Evolutionary conservation across 1,140 invertebrate genomes (phyloP).

Genomic region (Globodera rostochiensis): DNA sequence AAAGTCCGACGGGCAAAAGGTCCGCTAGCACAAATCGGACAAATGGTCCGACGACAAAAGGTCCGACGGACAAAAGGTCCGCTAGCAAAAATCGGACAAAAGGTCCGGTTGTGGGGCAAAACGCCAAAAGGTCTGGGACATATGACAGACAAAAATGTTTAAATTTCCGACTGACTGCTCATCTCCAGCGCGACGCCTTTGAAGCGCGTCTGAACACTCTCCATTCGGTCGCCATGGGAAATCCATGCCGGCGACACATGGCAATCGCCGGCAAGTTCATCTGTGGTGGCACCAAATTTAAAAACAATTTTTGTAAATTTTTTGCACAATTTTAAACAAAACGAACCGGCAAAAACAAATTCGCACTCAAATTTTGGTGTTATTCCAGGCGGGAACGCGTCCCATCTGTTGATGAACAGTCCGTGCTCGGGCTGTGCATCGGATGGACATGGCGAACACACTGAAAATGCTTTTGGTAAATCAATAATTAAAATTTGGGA

Average conservation of each 20-base stretch:
- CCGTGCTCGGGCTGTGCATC: conserved; percentile 70
- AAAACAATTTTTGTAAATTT: neutral
- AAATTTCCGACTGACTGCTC: conserved; percentile 16
- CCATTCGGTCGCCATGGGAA: conserved; percentile 52
- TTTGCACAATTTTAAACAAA: neutral
- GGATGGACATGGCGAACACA: conserved; percentile 69
- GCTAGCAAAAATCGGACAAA: too few relatives aligned
- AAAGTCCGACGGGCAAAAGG: too few relatives aligned
- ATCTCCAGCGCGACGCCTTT: conserved; percentile 62
- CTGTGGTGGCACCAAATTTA: conserved; percentile 33
- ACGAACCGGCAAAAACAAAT: conserved; percentile 51
- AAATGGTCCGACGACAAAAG: too few relatives aligned
- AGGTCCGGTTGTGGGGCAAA: too few relatives aligned
- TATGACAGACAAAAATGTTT: too few relatives aligned
- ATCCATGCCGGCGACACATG: conserved; percentile 56
- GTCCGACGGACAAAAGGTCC: too few relatives aligned
- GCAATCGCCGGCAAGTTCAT: conserved; percentile 45
- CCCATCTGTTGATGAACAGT: conserved; percentile 70
- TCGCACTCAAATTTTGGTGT: conserved; percentile 67
- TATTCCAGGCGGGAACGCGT: conserved; percentile 69
- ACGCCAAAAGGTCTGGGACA: too few relatives aligned
- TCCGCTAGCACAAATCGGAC: too few relatives aligned
- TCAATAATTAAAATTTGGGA: too few relatives aligned
- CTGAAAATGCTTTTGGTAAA: conserved; percentile 40
- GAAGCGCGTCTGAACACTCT: conserved; percentile 65